Conservation (phyloP, 2,888 invertebrate species). For the Griposia aprilina region DNA sequence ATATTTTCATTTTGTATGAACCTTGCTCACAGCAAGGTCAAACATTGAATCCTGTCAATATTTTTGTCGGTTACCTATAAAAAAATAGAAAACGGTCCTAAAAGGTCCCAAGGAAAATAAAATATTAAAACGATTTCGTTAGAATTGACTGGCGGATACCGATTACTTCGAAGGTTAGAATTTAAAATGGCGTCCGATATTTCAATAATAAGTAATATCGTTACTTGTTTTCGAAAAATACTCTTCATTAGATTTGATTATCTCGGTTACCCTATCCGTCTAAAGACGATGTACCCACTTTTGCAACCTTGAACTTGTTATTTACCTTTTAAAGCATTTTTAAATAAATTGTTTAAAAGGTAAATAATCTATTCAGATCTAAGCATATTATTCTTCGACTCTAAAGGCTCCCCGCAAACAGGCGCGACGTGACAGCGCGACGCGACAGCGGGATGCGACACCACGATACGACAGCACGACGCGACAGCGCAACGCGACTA, state of each 20-base stretch:
- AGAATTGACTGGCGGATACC: not conserved
- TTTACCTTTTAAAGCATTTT: not conserved
- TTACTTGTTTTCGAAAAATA: conserved; percentile 12
- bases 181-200: conserved; percentile 10
- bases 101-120: not conserved
- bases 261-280: not conserved
- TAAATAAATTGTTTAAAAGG: too few relatives aligned
- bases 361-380: too few relatives aligned
- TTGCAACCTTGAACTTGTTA: not conserved
- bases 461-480: too few relatives aligned
- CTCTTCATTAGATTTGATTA: not conserved
- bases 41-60: not conserved
- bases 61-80: not conserved
- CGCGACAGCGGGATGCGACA: too few relatives aligned
- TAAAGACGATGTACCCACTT: not conserved
- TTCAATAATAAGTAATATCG: not conserved
- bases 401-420: too few relatives aligned
- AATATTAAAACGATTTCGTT: conserved; percentile 7
- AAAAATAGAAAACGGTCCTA: not conserved
- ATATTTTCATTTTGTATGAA: not conserved
- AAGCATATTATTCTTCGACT: not conserved
- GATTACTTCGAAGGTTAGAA: not conserved
- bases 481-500: too few relatives aligned
- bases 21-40: not conserved
- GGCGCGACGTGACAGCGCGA: too few relatives aligned